A percentile compares a stretch with the other conserved stretches of the same genome.
These are phyloP conservation scores for Macquaria australasica DNA, from an alignment of 2,113 vertebrate genomes.

Conservation along the genomic window DNA sequence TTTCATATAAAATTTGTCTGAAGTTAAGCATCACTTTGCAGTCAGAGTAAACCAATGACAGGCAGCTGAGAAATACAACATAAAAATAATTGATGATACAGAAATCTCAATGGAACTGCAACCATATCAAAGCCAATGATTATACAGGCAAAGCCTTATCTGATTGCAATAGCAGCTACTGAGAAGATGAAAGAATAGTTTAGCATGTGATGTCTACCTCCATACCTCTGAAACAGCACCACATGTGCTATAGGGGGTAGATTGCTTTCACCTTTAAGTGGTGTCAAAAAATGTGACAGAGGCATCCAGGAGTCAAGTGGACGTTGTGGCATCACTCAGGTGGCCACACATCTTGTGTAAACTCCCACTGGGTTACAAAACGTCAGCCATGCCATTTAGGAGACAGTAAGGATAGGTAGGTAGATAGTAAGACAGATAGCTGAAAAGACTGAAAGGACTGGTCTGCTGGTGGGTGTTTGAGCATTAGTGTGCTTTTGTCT, in stretches of 20 bases:
- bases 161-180: slow-evolving; percentile 53
- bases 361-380: slow-evolving; percentile 13
- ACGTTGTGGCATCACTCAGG: slow-evolving; percentile 10
- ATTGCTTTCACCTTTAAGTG: slow-evolving; percentile 48
- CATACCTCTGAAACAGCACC: slow-evolving; percentile 37
- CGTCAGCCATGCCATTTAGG: not conserved
- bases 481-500: not conserved
- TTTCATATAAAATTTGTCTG: slow-evolving; percentile 52
- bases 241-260: slow-evolving; percentile 23
- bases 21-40: slow-evolving; percentile 56
- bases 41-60: slow-evolving; percentile 53
- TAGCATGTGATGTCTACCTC: slow-evolving; percentile 49
- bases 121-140: slow-evolving; percentile 67
- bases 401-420: not conserved
- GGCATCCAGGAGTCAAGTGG: slow-evolving; percentile 16
- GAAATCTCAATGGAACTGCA: slow-evolving; percentile 68
- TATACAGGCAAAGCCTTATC: slow-evolving; percentile 53
- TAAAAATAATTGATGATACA: slow-evolving; percentile 61
- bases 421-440: not conserved
- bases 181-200: slow-evolving; percentile 68
- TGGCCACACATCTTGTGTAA: slow-evolving; percentile 5
- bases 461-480: not conserved
- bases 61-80: slow-evolving; percentile 43
- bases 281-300: slow-evolving; percentile 36
- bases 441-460: not conserved